phyloP scores from a whole-genome alignment of 92 coral and sea anemone genomes.

The Zoanthus sansibaricus region DNA sequence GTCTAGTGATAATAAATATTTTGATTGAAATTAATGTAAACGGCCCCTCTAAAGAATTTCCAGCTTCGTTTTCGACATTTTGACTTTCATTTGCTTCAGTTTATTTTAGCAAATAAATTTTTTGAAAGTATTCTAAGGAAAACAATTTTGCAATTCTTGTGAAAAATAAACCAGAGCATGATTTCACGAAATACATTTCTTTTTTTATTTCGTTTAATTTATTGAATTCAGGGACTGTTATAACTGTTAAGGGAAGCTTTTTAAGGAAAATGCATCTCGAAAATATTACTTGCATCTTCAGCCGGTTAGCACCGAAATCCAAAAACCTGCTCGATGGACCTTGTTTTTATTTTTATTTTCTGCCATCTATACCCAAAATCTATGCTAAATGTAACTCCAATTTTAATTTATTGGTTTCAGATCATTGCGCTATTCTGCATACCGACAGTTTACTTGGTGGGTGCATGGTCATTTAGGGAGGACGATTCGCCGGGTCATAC shows the following conservation, averaged over 20 bases:
- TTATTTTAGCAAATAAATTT: not conserved
- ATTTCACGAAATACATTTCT: not conserved
- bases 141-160: not conserved
- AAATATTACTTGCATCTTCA: not conserved
- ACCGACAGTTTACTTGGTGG: constrained; percentile 65
- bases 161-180: not conserved
- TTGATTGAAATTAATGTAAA: not conserved
- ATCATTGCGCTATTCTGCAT: constrained; percentile 34
- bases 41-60: not conserved
- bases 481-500: constrained; percentile 22
- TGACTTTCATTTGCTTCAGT: not conserved
- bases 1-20: not conserved
- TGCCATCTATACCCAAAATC: not conserved
- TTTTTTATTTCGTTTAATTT: not conserved
- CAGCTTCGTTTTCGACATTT: not conserved
- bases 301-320: not conserved
- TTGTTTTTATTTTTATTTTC: too few species aligned
- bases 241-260: not conserved
- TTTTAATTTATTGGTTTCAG: not conserved
- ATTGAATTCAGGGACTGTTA: not conserved
- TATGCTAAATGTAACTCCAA: not conserved
- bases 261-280: too few species aligned
- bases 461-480: constrained; percentile 54
- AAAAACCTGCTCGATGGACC: not conserved
- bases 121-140: not conserved